Percentiles rank a stretch among this genome's conserved stretches.
Evolutionary conservation across 2,113 vertebrate genomes (phyloP).

Genomic region (Micromys minutus): DNA sequence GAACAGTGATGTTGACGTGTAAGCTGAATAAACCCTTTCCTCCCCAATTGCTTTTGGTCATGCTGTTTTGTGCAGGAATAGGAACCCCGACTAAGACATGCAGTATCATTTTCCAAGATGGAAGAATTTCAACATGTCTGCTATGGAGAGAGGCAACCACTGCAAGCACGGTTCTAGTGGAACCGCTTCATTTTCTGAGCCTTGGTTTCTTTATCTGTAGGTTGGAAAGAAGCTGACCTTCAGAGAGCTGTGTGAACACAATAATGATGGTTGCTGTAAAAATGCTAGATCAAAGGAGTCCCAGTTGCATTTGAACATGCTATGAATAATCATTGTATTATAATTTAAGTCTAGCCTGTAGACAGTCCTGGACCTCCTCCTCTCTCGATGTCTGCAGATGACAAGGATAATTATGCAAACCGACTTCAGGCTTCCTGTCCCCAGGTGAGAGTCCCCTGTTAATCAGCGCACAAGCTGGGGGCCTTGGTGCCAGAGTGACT

Average conservation of each 20-base stretch:
- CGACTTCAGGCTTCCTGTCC: neutral
- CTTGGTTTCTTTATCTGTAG: constrained; percentile 10
- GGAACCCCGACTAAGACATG: too few species aligned
- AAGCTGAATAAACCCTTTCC: too few species aligned
- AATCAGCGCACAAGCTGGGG: constrained; percentile 20
- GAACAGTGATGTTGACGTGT: too few species aligned
- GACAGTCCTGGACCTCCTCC: neutral
- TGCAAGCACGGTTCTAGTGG: neutral
- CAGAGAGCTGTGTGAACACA: neutral
- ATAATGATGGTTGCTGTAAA: neutral
- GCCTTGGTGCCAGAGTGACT: neutral
- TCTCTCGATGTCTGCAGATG: neutral
- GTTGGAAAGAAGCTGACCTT: neutral
- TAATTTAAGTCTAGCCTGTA: neutral
- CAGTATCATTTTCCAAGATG: neutral
- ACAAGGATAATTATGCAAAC: neutral
- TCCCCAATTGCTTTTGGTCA: too few species aligned
- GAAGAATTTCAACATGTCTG: neutral
- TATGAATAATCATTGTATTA: neutral
- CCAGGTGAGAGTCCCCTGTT: neutral
- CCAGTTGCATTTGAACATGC: neutral
- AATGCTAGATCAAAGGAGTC: neutral
- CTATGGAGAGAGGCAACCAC: neutral
- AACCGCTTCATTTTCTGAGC: neutral
- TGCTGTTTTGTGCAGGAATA: too few species aligned